Evolutionary conservation across 1,140 invertebrate genomes (phyloP), one percentile per base, ranked within the genome.

Genomic region (Ceratosolen fusciceps): DNA sequence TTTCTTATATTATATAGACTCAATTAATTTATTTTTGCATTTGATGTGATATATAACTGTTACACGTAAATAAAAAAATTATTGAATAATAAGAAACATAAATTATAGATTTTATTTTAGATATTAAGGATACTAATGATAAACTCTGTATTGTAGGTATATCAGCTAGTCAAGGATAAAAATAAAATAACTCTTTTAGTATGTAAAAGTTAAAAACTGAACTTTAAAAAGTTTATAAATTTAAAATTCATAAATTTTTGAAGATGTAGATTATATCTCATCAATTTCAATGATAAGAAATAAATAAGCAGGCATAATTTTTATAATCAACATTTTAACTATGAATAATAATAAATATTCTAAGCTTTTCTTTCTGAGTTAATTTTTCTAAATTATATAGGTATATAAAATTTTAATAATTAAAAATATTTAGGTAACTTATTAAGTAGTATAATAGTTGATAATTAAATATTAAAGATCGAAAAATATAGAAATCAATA

Each of bases 101-200:
- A 39, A 73, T 37, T 73, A 56, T 52, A 73, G 71, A 73, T 73
- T 73, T 73, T 52, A 73, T 58, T 73, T 73, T 73, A 73, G 71
- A 73, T 73, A 73, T 29, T 47, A 34, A 10, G 34, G 29, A 29
- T 52, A 49, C 34, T 47, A 52, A 71, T 54, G 47, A 71, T 71
- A 71, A 71, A 29, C 3, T 52, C 39, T 71, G 24, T 21, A 34
- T 54, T 47, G 24, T 68, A 47, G 7, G 37, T 31, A 37, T 31
- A 65, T 65, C 60, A 37, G 21, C 60, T 65, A 10, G 19, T n/a
- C n/a, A 37, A 37, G 31, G 16, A 65, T 65, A 21, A 65, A 65
- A 65, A 21, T 65, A 65, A 65, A 21, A 9, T 37, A 65, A 65
- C 16, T 31, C 7, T 16, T 37, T 0, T 37, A 19, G 31, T 37